Evolutionary conservation across 2,113 vertebrate genomes (phyloP).

Genomic region (Cyphomyrus discorhynchus): DNA sequence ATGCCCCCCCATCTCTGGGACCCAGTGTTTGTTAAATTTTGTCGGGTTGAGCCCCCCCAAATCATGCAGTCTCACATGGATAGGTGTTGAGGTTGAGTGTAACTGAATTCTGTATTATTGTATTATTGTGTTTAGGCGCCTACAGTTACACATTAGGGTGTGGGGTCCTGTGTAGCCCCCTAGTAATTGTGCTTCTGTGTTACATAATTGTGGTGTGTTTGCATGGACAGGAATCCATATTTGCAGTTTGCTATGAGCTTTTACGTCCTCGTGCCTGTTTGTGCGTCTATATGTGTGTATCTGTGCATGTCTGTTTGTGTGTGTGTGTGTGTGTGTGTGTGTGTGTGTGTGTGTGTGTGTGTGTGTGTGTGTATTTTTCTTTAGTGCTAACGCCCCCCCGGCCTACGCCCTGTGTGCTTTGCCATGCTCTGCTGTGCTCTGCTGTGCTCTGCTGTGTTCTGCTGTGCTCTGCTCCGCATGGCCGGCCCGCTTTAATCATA

Average conservation of each 20-base stretch:
- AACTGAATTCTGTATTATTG: neutral
- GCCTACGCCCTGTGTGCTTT: neutral
- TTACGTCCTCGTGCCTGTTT: neutral
- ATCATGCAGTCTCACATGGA: neutral
- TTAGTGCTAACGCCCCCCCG: neutral
- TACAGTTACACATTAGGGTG: neutral
- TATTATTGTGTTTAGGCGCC: neutral
- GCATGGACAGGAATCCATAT: neutral
- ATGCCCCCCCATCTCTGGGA: neutral
- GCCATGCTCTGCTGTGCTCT: neutral
- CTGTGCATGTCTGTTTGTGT: neutral
- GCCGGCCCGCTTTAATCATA: conserved; percentile 40
- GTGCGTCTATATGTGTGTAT: neutral
- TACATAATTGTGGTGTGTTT: neutral
- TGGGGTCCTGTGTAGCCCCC: neutral
- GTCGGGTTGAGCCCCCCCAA: neutral
- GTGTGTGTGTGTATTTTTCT: neutral
- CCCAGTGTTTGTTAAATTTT: neutral
- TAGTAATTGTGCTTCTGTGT: neutral
- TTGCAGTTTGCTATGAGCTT: neutral
- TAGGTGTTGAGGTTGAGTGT: neutral
- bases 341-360: neutral
- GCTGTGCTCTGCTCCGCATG: conserved; percentile 18
- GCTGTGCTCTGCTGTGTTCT: neutral
- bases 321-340: neutral